Evolutionary conservation across 2,113 vertebrate species (phyloP).

Genomic region (Chinchilla lanigera): DNA sequence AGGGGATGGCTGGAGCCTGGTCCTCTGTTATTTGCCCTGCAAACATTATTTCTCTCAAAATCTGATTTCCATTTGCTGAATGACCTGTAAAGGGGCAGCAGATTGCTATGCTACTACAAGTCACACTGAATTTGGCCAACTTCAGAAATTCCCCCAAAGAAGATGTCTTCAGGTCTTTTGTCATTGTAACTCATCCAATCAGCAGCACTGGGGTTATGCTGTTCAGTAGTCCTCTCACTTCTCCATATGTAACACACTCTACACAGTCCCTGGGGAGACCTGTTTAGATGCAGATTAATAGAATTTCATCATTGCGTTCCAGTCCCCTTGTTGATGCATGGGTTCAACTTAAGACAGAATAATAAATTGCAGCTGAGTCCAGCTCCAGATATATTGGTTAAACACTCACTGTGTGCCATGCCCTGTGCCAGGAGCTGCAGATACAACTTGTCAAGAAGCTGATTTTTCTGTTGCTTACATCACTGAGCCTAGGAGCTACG

Average conservation of each 20-base stretch:
- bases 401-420: neutral
- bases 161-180: neutral
- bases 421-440: neutral
- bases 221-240: constrained; percentile 6
- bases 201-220: neutral
- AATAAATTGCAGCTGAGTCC: neutral
- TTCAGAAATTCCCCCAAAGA: neutral
- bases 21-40: neutral
- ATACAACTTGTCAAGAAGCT: neutral
- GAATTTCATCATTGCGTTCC: neutral
- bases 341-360: neutral
- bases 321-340: neutral
- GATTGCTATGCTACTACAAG: neutral
- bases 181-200: neutral
- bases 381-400: neutral
- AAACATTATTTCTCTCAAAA: constrained; percentile 35
- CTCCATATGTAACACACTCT: neutral
- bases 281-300: constrained; percentile 23
- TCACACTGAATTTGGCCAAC: constrained; percentile 18
- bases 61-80: constrained; percentile 40
- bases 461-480: neutral
- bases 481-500: neutral
- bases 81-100: neutral
- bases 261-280: neutral
- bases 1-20: neutral